Evolutionary conservation across 2,888 invertebrate genomes (phyloP).

Genomic region (Brenthis hecate): DNA sequence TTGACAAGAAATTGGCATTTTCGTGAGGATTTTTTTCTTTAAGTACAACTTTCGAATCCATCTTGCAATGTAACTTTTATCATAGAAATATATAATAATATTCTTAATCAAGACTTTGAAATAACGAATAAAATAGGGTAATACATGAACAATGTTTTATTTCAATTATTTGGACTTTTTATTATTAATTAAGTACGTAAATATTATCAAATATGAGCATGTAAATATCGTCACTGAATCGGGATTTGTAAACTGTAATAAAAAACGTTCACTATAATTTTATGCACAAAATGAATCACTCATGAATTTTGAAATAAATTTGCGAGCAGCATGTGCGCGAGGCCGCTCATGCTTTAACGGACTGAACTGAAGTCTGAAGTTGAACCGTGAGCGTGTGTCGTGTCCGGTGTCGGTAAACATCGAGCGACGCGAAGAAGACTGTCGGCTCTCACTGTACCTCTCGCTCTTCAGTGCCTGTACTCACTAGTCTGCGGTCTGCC

Average conservation of each 20-base stretch:
- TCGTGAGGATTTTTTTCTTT: constrained; percentile 84
- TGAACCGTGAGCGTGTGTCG: not conserved
- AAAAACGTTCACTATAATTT: constrained; percentile 6
- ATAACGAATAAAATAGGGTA: not conserved
- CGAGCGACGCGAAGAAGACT: constrained; percentile 10
- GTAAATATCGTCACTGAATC: constrained; percentile 5
- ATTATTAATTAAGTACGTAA: not conserved
- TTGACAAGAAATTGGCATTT: constrained; percentile 82
- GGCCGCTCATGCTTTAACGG: constrained; percentile 26
- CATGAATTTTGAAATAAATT: constrained; percentile 13
- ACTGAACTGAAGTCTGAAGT: constrained; percentile 20
- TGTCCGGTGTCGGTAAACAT: not conserved
- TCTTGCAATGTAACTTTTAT: constrained; percentile 46
- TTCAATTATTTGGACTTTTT: not conserved
- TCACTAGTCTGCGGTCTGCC: not conserved
- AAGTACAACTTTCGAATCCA: constrained; percentile 84
- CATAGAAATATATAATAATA: constrained; percentile 5
- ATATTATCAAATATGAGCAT: not conserved
- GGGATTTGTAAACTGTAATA: not conserved
- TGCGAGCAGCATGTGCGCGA: constrained; percentile 17
- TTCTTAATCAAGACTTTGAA: not conserved
- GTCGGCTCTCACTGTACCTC: constrained; percentile 25
- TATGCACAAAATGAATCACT: constrained; percentile 14
- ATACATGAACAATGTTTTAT: not conserved
- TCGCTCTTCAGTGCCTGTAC: constrained; percentile 10